These are phyloP conservation scores for Atopsyche davidsoni DNA, from an alignment of 1,140 invertebrate genomes.

Conservation along the genomic window DNA sequence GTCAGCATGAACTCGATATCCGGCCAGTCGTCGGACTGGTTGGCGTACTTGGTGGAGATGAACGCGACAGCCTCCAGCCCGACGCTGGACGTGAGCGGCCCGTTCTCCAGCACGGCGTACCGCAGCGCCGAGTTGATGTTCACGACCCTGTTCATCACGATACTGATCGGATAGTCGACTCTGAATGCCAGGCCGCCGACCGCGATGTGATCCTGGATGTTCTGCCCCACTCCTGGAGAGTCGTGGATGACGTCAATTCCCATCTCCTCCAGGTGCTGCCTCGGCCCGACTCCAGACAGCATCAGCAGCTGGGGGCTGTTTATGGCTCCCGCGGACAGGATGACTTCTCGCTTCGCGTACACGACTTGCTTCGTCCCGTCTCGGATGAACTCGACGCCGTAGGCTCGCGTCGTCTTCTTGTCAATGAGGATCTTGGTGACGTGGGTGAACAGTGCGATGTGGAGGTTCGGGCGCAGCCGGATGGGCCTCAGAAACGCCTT, in stretches of 20 bases:
- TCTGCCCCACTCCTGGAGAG: slow-evolving; percentile 70
- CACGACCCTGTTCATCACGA: slow-evolving; percentile 68
- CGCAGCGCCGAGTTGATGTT: slow-evolving; percentile 70
- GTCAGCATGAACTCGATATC: slow-evolving; percentile 88
- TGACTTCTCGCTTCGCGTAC: slow-evolving; percentile 69
- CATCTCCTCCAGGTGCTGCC: slow-evolving; percentile 59
- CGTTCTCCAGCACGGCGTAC: slow-evolving; percentile 72
- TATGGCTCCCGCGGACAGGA: slow-evolving; percentile 71
- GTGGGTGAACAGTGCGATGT: slow-evolving; percentile 67
- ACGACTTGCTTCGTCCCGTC: slow-evolving; percentile 59
- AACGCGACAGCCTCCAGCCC: slow-evolving; percentile 80
- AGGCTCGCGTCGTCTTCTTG: slow-evolving; percentile 59
- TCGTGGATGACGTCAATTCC: slow-evolving; percentile 63
- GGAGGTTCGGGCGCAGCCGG: slow-evolving; percentile 63
- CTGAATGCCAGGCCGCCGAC: slow-evolving; percentile 71
- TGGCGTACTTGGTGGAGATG: slow-evolving; percentile 81
- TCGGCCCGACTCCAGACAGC: slow-evolving; percentile 78
- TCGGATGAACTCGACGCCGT: slow-evolving; percentile 71
- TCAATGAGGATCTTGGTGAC: slow-evolving; percentile 73
- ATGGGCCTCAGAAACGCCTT: slow-evolving; percentile 77
- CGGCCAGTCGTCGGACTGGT: slow-evolving; percentile 77
- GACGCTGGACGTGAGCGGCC: slow-evolving; percentile 74
- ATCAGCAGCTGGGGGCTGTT: slow-evolving; percentile 76
- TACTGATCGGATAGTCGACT: slow-evolving; percentile 72
- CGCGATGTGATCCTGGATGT: slow-evolving; percentile 80